Conservation (phyloP, 2,113 vertebrate genomes). For the Theristicus caerulescens region DNA sequence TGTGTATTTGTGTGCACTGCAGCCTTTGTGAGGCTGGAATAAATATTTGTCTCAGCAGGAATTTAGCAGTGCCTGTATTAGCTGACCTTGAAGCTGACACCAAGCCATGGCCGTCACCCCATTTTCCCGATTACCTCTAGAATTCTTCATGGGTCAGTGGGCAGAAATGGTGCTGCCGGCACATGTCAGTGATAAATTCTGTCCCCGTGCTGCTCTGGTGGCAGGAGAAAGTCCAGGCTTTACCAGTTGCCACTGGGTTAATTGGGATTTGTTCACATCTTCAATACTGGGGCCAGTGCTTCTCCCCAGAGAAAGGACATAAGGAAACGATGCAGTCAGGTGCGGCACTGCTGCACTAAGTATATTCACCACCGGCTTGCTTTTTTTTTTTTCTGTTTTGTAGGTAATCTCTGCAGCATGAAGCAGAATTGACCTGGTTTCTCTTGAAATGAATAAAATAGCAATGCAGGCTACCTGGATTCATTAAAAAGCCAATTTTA, state of each 20-base stretch:
- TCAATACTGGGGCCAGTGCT: neutral
- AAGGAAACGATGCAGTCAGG: accelerated
- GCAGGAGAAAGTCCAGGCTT: neutral
- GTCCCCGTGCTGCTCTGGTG: neutral
- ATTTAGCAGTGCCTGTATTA: neutral
- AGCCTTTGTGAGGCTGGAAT: neutral
- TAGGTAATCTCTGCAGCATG: neutral
- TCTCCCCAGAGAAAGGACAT: neutral
- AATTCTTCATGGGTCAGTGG: neutral
- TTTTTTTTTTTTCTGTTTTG: neutral
- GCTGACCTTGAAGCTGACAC: neutral
- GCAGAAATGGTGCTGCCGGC: neutral
- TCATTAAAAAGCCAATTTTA: neutral
- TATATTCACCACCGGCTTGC: neutral
- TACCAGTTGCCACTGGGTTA: neutral
- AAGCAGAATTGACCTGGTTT: neutral
- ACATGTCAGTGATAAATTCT: neutral
- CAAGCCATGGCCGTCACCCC: neutral
- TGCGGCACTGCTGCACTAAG: neutral
- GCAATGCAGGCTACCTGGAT: neutral
- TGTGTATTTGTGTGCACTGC: neutral
- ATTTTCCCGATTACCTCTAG: neutral
- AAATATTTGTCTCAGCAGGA: neutral
- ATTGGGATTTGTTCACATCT: neutral
- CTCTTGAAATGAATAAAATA: neutral